These are phyloP conservation scores for Drosophila saltans DNA, from an alignment of 1,140 invertebrate genomes.

Conservation along the genomic window DNA sequence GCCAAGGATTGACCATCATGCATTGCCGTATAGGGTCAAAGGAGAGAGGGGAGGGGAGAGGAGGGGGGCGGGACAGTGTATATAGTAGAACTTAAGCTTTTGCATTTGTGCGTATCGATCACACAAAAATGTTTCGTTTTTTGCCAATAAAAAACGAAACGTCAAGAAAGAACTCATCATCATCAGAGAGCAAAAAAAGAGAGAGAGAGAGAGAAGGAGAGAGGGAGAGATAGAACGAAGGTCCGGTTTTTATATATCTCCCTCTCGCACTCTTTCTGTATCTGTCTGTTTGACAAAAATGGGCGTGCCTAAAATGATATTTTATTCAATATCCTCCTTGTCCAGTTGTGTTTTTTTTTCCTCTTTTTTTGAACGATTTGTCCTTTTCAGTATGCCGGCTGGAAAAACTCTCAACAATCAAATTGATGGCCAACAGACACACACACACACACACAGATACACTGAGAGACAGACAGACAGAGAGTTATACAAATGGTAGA, in stretches of 20 bases:
- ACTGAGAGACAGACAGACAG: neutral
- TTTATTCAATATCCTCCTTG: slow-evolving; percentile 82
- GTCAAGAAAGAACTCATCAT: slow-evolving; percentile 58
- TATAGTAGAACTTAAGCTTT: slow-evolving; percentile 34
- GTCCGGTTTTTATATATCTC: slow-evolving; percentile 10
- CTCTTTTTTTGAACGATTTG: slow-evolving; percentile 66
- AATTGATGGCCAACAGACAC: slow-evolving; percentile 68
- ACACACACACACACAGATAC: slow-evolving; percentile 2
- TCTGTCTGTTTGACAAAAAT: slow-evolving; percentile 24
- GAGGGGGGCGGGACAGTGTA: neutral
- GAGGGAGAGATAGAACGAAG: neutral
- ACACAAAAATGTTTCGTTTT: slow-evolving; percentile 60
- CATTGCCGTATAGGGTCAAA: too few species aligned
- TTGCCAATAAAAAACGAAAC: slow-evolving; percentile 59
- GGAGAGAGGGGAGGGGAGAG: neutral
- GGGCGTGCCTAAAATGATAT: slow-evolving; percentile 83
- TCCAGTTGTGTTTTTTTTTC: slow-evolving; percentile 15
- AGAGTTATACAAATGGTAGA: slow-evolving; percentile 25
- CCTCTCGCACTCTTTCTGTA: slow-evolving; percentile 14
- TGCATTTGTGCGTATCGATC: slow-evolving; percentile 71
- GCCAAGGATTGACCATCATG: neutral
- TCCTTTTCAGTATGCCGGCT: slow-evolving; percentile 72
- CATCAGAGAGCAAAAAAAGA: slow-evolving; percentile 30
- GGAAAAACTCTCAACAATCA: slow-evolving; percentile 73
- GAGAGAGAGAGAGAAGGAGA: neutral